Percentiles rank a stretch among this genome's conserved stretches.
These are phyloP conservation scores for Ammodramus savannarum DNA, from an alignment of 2,113 vertebrate species.

Conservation along the genomic window DNA sequence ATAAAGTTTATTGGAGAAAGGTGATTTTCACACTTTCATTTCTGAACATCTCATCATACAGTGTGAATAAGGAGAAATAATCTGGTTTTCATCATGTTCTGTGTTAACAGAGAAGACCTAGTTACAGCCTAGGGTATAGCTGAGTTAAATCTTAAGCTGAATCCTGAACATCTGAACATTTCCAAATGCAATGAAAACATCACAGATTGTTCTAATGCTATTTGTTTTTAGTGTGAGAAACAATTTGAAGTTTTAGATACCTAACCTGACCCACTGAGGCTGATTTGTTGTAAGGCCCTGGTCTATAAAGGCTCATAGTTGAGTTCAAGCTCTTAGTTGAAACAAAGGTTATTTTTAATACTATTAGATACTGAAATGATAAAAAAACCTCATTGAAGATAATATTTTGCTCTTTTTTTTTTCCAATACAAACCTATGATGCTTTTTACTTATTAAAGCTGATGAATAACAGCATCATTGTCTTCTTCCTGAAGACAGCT, in stretches of 20 bases:
- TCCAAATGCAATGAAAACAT: neutral
- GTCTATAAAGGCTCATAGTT: neutral
- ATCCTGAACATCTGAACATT: neutral
- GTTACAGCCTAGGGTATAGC: neutral
- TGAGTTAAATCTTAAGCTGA: neutral
- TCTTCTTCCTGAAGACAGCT: neutral
- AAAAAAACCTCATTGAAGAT: neutral
- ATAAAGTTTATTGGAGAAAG: neutral
- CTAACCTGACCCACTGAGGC: neutral
- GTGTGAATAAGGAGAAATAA: neutral
- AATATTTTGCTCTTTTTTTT: neutral
- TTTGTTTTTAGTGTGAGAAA: neutral
- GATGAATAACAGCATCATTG: neutral
- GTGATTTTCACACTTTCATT: neutral
- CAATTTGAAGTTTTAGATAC: neutral
- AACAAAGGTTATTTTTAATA: neutral
- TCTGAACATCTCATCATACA: neutral
- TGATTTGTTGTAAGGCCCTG: neutral
- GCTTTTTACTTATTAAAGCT: neutral
- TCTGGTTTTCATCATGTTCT: neutral
- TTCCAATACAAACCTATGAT: neutral
- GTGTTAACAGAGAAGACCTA: neutral
- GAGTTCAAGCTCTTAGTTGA: neutral
- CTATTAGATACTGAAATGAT: neutral
- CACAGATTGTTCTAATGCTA: neutral